Base-by-base conservation (phyloP, 23 tunicate species). In the Diplosoma virens region DNA sequence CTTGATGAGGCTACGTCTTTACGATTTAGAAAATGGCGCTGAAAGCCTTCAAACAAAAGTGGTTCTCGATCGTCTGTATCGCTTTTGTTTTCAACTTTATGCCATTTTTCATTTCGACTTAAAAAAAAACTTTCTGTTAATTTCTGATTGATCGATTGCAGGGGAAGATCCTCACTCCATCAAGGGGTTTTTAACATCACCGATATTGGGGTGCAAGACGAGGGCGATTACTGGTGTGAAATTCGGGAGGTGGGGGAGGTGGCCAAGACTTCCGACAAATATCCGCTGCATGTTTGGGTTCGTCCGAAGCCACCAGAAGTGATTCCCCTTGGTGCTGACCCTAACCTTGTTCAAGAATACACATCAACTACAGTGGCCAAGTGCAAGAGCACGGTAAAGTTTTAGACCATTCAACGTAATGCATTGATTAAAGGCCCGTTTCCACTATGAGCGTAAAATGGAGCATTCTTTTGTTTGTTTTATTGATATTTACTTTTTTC, bases 221-320 rank as follows among this genome's bases (percentile, higher is more conserved):
- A 89, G 73, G 96, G 96, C 0, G 36, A 81, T 20, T 89, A 82
- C 52, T 89, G 96, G 96, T 89, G 96, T 33, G 96, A 89, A 32
- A 60, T 89, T 14, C 32, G 72, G 3, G 22, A 67, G 3, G 76
- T 53, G 17, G 53, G 41, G 4, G 54, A 41, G 0, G 84, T 81
- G 1, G 66, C 88, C 9, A 47, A 48, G 24, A 27, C 47, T 34
- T 77, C 84, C 41, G 36, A 79, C 59, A 89, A 82, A 46, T 47
- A 65, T 26, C 96, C 96, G 6, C 30, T 89, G 41, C 88, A 82
- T 55, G 88, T 89, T 17, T 89, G 54, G 73, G 81, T 82, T 6
- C 70, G 67, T 1, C 96, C 96, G 0, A 75, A 69, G 37, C 61
- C 52, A 0, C 96, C 96, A n/a, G 54, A 31, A 25, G 67, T 89